Percentiles rank a stretch among this genome's conserved stretches.
phyloP scores from a whole-genome alignment of 2,888 invertebrate species.

The Nomada hirtipes region DNA sequence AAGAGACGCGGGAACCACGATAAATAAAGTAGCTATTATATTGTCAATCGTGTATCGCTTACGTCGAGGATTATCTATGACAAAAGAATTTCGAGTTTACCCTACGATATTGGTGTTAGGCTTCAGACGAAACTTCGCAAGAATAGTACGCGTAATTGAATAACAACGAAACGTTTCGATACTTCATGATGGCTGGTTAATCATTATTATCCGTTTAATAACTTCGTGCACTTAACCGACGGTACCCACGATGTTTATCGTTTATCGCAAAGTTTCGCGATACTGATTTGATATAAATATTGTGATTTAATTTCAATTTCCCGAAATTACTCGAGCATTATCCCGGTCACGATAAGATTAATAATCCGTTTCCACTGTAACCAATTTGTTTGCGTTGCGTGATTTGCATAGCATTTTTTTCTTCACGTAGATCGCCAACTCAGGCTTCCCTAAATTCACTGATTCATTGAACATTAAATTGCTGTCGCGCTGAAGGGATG shows the following conservation, averaged over 20 bases:
- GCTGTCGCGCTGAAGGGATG: slow-evolving; percentile 31
- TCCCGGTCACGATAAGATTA: neutral
- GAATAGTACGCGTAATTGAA: neutral
- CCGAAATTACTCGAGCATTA: neutral
- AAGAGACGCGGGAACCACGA: slow-evolving; percentile 33
- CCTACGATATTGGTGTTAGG: neutral
- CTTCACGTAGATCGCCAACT: slow-evolving; percentile 35
- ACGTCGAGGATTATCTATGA: slow-evolving; percentile 26
- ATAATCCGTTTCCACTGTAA: neutral
- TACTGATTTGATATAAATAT: neutral
- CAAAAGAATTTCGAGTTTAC: slow-evolving; percentile 4
- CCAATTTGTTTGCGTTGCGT: neutral
- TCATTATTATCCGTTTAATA: too few species aligned
- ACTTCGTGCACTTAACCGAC: too few species aligned
- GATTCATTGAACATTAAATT: slow-evolving; percentile 48
- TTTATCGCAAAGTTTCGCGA: neutral
- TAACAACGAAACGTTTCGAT: neutral
- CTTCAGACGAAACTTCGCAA: neutral
- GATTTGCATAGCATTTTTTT: neutral
- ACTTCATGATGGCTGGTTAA: too few species aligned
- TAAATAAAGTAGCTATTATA: slow-evolving; percentile 27
- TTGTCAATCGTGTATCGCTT: slow-evolving; percentile 2
- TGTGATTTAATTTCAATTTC: neutral
- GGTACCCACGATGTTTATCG: neutral
- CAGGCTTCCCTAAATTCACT: slow-evolving; percentile 44